These are phyloP conservation scores for Pristionchus maxplancki DNA, from an alignment of 2,888 invertebrate species.

Conservation along the genomic window DNA sequence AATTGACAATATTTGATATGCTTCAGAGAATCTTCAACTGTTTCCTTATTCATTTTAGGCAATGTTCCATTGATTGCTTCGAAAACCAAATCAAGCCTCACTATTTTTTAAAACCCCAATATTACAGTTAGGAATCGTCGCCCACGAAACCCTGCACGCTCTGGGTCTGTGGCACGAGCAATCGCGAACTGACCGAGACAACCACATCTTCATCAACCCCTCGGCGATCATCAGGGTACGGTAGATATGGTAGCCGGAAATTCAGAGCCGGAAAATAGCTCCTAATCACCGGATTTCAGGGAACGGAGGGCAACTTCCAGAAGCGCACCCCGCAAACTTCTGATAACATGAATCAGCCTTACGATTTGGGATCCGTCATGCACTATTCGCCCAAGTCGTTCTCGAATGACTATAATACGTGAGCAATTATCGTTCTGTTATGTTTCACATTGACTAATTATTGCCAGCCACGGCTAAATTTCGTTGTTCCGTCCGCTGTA, in stretches of 20 bases:
- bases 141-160: slow-evolving; percentile 73
- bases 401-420: slow-evolving; percentile 68
- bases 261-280: background rate
- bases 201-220: slow-evolving; percentile 64
- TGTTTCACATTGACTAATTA: background rate
- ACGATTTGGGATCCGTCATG: slow-evolving; percentile 74
- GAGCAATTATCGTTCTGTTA: background rate
- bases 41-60: no score
- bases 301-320: slow-evolving; percentile 76
- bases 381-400: slow-evolving; percentile 75
- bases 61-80: no score
- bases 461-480: background rate
- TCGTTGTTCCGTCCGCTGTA: no score
- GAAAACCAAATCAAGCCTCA: no score
- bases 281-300: slow-evolving; percentile 56
- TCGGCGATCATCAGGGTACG: slow-evolving; percentile 67
- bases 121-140: slow-evolving; percentile 71
- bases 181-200: slow-evolving; percentile 73
- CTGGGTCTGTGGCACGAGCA: slow-evolving; percentile 77
- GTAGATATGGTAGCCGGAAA: background rate
- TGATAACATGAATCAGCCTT: slow-evolving; percentile 75
- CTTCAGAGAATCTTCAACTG: no score
- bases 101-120: no score
- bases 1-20: background rate
- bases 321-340: slow-evolving; percentile 69